Base-by-base conservation (phyloP, 2,797 vertebrate genomes). In the Halcyon leucocephala region DNA sequence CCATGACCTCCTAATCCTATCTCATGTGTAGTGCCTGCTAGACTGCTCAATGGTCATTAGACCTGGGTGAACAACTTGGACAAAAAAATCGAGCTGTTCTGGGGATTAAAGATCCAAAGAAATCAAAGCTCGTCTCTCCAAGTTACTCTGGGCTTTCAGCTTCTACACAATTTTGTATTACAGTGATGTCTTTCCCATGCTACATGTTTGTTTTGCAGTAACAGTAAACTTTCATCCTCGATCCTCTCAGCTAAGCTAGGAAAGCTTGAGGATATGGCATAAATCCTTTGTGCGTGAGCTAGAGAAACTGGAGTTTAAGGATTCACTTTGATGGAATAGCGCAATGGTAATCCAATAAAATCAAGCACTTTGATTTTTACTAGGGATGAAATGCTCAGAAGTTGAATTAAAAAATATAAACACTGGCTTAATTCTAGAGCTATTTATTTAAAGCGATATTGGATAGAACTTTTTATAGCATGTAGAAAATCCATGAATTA, bases 1-100 rank as follows among this genome's bases (percentile, higher is more conserved):
- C 97, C 91, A 86, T 97, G 98, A 97, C 98, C 98, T 93, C 73
- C 93, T 97, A 97, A 98, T 98, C 98, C 97, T 39, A 86, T 90
- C 73, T 94, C 94, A 95, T 97, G 92, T 95, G 89, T 93, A 96
- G 73, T 91, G 96, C 93, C 96, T 96, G 89, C 77, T 84, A 93
- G 91, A 95, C 42, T 92, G 90, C 85, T 97, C 97, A 97, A 90
- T 95, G 95, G 85, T 86, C 95, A 97, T 97, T 97, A 97, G 93
- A 94, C 93, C 78, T 87, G 95, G 91, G 82, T 96, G 97, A 97
- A 88, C 90, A 95, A 82, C 86, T 96, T 95, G 83, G 88, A 93
- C 85, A 94, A 77, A 51, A 91, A 94, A 95, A 62, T 39, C 0
- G 9, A 96, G 70, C 80, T 81, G 57, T 93, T 95, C 83, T 93